phyloP scores from a whole-genome alignment of 2,888 invertebrate genomes.

The Erebia epiphron region DNA sequence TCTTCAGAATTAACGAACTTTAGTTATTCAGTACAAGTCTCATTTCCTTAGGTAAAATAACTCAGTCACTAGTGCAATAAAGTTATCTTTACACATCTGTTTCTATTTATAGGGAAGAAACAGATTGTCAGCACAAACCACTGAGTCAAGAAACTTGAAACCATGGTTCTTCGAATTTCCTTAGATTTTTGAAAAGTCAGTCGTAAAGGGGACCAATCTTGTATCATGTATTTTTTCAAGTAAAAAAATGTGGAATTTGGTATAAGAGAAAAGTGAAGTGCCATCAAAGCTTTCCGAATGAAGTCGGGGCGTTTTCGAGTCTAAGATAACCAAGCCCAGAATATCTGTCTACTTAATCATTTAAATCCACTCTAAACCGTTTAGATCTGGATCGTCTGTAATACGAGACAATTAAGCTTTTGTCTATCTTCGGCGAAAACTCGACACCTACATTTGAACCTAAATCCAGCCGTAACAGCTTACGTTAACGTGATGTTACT shows the following conservation, averaged over 20 bases:
- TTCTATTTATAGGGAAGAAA: too few relatives aligned
- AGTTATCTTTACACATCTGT: too few relatives aligned
- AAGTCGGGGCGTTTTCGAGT: neutral
- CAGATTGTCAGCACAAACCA: too few relatives aligned
- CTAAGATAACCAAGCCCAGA: neutral
- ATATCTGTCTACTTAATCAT: neutral
- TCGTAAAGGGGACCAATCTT: too few relatives aligned
- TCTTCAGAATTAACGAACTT: neutral
- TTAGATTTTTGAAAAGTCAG: too few relatives aligned
- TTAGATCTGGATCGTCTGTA: constrained; percentile 2
- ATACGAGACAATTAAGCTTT: constrained; percentile 20
- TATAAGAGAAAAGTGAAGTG: too few relatives aligned
- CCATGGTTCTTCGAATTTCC: too few relatives aligned
- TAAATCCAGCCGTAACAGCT: constrained; percentile 14
- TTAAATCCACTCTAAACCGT: neutral
- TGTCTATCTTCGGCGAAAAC: constrained; percentile 21
- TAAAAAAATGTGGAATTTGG: too few relatives aligned
- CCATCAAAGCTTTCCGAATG: neutral
- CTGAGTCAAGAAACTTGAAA: too few relatives aligned
- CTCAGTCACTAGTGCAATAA: neutral
- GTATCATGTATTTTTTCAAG: too few relatives aligned
- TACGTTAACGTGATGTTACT: constrained; percentile 3
- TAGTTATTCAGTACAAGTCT: neutral
- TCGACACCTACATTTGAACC: constrained; percentile 21
- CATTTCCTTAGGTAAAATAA: neutral